These are phyloP conservation scores for Pogoniulus pusillus DNA, from an alignment of 2,797 vertebrate genomes.

Conservation along the genomic window DNA sequence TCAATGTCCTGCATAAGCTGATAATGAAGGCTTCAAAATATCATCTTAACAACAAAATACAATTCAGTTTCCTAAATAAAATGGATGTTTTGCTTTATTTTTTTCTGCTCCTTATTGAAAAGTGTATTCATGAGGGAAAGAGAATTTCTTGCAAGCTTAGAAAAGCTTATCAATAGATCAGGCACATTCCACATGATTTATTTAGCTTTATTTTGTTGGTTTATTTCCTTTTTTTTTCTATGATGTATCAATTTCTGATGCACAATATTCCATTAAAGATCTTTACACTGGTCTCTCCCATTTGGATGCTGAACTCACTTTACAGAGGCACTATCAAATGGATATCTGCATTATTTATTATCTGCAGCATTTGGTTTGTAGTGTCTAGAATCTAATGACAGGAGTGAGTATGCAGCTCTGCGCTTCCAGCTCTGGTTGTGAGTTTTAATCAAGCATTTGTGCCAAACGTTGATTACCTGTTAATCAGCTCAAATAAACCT, in stretches of 20 bases:
- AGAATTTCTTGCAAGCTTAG: neutral
- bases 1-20: neutral
- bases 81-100: neutral
- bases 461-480: constrained; percentile 41
- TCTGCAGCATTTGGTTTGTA: neutral
- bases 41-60: neutral
- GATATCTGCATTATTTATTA: neutral
- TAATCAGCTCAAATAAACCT: constrained; percentile 61
- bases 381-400: neutral
- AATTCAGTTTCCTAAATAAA: neutral
- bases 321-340: neutral
- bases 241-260: neutral
- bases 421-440: constrained; percentile 35
- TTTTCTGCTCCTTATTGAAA: neutral
- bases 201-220: neutral
- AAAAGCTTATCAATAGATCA: neutral
- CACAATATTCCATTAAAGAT: neutral
- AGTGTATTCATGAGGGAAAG: neutral
- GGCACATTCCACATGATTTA: neutral
- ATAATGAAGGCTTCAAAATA: neutral
- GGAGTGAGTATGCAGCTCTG: neutral
- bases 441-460: constrained; percentile 67
- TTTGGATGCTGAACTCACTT: neutral
- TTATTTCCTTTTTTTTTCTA: neutral
- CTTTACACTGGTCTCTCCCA: neutral